A percentile compares a stretch with the other conserved stretches of the same genome.
These are phyloP conservation scores for Drosophila nr. fundita DNA, from an alignment of 2,888 invertebrate species.

Conservation along the genomic window DNA sequence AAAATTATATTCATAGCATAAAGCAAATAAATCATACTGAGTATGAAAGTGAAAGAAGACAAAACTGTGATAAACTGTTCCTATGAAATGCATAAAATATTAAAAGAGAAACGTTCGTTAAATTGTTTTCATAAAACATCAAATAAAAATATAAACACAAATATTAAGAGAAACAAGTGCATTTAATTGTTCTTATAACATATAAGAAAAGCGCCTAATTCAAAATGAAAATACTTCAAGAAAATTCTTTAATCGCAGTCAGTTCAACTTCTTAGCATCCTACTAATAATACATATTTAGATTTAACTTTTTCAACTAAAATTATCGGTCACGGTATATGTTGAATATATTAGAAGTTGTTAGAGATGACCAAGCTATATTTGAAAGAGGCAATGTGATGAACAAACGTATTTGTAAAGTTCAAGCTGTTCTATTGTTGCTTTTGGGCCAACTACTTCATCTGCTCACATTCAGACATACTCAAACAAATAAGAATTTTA, in stretches of 20 bases:
- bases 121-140: neutral
- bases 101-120: neutral
- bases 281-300: neutral
- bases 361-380: neutral
- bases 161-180: neutral
- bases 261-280: neutral
- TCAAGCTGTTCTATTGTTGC: slow-evolving; percentile 29
- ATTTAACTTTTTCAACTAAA: neutral
- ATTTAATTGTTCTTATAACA: neutral
- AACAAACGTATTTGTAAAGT: slow-evolving; percentile 19
- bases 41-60: neutral
- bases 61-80: neutral
- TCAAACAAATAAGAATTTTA: neutral
- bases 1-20: neutral
- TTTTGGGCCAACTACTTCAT: slow-evolving; percentile 11
- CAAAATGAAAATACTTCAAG: neutral
- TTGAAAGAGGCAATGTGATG: slow-evolving; percentile 9
- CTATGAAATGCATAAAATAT: neutral
- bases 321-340: neutral
- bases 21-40: neutral
- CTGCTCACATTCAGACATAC: slow-evolving; percentile 5
- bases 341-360: neutral
- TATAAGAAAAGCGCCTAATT: neutral
- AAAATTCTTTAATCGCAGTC: neutral
- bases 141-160: neutral